Evolutionary conservation across 2,888 invertebrate genomes (phyloP).

Genomic region (Eristalis tenax): DNA sequence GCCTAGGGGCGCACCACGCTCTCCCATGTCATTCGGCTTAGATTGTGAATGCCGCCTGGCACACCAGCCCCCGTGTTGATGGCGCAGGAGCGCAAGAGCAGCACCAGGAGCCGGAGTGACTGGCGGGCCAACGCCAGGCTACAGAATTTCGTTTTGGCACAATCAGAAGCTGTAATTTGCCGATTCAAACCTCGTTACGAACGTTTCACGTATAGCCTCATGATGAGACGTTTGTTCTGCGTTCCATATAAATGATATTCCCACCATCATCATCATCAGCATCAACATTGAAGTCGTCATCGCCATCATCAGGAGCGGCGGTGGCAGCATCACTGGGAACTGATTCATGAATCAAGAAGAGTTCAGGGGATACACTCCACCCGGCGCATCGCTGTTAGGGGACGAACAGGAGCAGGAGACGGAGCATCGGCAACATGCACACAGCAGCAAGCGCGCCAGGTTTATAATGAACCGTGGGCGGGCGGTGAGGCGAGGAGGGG

Average conservation of each 20-base stretch:
- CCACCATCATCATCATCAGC: constrained; percentile 64
- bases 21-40: constrained; percentile 66
- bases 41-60: constrained; percentile 43
- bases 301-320: constrained; percentile 13
- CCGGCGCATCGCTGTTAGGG: neutral
- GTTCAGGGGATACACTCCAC: constrained; percentile 38
- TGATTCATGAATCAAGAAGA: constrained; percentile 54
- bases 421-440: constrained; percentile 26
- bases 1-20: constrained; percentile 63
- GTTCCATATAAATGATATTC: constrained; percentile 70
- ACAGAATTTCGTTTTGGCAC: constrained; percentile 72
- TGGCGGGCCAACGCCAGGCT: constrained; percentile 13
- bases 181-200: constrained; percentile 76
- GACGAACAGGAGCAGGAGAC: constrained; percentile 1
- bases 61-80: constrained; percentile 24
- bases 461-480: constrained; percentile 13
- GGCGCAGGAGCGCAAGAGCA: constrained; percentile 43
- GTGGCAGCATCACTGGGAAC: constrained; percentile 30
- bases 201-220: constrained; percentile 74
- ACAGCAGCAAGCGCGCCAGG: constrained; percentile 36
- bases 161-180: constrained; percentile 76
- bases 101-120: constrained; percentile 36
- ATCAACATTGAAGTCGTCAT: constrained; percentile 21
- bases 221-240: constrained; percentile 74
- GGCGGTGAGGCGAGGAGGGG: neutral